A percentile compares a stretch with the other conserved stretches of the same genome.
Conservation (phyloP, 1,140 invertebrate species). For the Heliothis subflexa region DNA sequence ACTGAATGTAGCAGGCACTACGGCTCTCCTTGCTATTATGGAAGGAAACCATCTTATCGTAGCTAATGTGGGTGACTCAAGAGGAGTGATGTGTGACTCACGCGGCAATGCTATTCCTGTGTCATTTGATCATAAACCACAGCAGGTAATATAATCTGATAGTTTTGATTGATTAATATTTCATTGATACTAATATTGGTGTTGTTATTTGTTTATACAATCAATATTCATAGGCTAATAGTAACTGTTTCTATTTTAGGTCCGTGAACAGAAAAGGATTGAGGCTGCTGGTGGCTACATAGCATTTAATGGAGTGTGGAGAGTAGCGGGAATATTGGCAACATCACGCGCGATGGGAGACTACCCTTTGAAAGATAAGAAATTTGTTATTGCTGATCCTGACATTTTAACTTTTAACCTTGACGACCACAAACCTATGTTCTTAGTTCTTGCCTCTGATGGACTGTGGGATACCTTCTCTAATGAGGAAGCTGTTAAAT, state of each 20-base stretch:
- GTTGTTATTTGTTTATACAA: no score
- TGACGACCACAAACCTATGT: constrained; percentile 93
- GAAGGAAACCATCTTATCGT: constrained; percentile 94
- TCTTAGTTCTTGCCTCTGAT: constrained; percentile 97
- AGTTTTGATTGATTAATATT: neutral
- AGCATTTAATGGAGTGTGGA: constrained; percentile 98
- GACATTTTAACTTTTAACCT: constrained; percentile 98
- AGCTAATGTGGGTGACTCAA: constrained; percentile 98
- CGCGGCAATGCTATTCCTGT: constrained; percentile 96
- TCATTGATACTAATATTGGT: neutral
- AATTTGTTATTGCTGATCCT: constrained; percentile 97
- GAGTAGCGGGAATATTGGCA: constrained; percentile 97
- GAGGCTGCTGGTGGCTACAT: constrained; percentile 97
- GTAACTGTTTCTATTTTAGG: constrained; percentile 82
- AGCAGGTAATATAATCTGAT: constrained; percentile 89
- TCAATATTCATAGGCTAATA: neutral
- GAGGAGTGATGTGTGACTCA: constrained; percentile 97
- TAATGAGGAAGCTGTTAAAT: constrained; percentile 97
- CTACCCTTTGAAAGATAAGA: constrained; percentile 97
- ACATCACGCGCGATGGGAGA: constrained; percentile 98
- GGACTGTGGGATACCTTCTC: constrained; percentile 98
- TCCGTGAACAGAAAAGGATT: constrained; percentile 94
- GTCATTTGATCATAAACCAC: constrained; percentile 98
- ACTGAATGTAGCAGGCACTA: constrained; percentile 96
- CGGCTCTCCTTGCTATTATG: constrained; percentile 95